These are phyloP conservation scores for Serinus canaria DNA, from an alignment of 2,113 vertebrate species.

Conservation along the genomic window DNA sequence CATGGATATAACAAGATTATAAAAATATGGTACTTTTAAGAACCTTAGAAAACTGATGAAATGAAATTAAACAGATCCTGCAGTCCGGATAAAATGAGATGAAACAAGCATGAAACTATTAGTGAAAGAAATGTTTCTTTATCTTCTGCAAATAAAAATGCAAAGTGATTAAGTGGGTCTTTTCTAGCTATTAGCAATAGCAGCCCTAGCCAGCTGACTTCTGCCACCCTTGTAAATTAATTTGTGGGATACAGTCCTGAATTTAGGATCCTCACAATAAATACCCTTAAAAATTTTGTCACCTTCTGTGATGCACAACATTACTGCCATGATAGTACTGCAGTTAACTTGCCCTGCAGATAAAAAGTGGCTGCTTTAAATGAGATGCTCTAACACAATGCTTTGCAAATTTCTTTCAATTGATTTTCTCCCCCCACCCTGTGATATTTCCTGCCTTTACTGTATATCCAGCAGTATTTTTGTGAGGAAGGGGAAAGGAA, in stretches of 20 bases:
- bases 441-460: neutral
- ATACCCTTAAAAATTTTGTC: constrained; percentile 29
- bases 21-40: constrained; percentile 61
- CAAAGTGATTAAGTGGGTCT: constrained; percentile 58
- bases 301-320: neutral
- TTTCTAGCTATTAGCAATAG: constrained; percentile 40
- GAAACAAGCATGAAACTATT: constrained; percentile 44
- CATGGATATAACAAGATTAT: constrained; percentile 45
- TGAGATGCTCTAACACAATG: neutral
- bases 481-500: neutral
- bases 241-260: neutral
- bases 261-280: constrained; percentile 29
- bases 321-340: neutral
- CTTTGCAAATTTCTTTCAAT: constrained; percentile 24
- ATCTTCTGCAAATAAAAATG: constrained; percentile 55
- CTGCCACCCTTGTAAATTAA: constrained; percentile 43
- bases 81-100: constrained; percentile 6
- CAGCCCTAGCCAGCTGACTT: constrained; percentile 44
- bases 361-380: constrained; percentile 16
- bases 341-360: constrained; percentile 13
- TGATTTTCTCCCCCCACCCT: neutral
- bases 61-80: constrained; percentile 55
- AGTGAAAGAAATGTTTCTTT: constrained; percentile 61
- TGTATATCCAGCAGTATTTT: neutral
- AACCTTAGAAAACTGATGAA: constrained; percentile 41